Percentiles rank a stretch among this genome's conserved stretches.
These are phyloP conservation scores for Vanessa cardui DNA, from an alignment of 2,888 invertebrate species.

Conservation along the genomic window DNA sequence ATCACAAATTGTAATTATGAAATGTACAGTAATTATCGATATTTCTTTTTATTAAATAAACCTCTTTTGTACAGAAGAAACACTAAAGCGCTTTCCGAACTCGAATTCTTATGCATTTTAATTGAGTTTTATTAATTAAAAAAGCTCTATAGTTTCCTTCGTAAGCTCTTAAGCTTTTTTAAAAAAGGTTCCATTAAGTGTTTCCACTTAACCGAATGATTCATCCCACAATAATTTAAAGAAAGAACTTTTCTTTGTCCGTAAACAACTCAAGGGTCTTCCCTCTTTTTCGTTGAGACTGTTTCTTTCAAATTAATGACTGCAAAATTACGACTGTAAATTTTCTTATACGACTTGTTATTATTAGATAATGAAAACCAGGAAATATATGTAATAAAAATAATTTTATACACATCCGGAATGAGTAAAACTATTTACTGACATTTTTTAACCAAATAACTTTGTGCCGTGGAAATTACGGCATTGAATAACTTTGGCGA, in stretches of 20 bases:
- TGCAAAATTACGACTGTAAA: background rate
- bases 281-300: background rate
- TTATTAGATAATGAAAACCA: background rate
- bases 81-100: slow-evolving; percentile 4
- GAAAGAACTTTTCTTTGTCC: slow-evolving; percentile 1
- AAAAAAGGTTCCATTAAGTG: slow-evolving; percentile 11
- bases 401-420: no score
- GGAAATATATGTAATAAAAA: background rate
- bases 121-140: slow-evolving; percentile 11
- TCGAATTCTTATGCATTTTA: background rate
- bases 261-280: slow-evolving; percentile 8
- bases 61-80: background rate
- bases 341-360: background rate
- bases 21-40: background rate
- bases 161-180: slow-evolving; percentile 10
- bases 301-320: background rate
- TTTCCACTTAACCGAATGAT: slow-evolving; percentile 13
- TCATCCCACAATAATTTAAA: slow-evolving; percentile 9
- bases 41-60: background rate
- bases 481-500: no score
- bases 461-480: no score
- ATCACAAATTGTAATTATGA: no score
- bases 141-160: slow-evolving; percentile 6
- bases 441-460: no score
- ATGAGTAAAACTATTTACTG: no score